Conservation (phyloP, 2,113 vertebrate genomes). For the Tachysurus vachellii region DNA sequence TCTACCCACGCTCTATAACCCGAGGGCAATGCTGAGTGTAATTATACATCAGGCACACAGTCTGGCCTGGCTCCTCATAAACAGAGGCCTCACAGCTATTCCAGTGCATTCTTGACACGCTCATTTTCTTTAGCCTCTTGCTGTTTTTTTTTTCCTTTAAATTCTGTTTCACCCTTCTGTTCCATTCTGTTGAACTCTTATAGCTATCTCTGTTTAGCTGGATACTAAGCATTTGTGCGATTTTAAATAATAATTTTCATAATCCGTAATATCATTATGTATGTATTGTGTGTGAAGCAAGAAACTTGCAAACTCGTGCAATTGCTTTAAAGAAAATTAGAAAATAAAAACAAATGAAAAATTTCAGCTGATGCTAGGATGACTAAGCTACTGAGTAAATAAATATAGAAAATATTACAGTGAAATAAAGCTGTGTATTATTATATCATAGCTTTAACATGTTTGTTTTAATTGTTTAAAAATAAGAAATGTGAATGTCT, state of each 20-base stretch:
- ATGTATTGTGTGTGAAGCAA: neutral
- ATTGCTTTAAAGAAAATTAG: neutral
- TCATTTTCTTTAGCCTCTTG: slow-evolving; percentile 17
- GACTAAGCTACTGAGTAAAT: neutral
- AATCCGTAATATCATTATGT: neutral
- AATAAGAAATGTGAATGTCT: neutral
- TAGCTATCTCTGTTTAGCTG: neutral
- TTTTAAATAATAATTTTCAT: neutral
- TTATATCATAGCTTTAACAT: neutral
- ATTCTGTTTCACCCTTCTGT: neutral
- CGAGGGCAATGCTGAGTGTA: slow-evolving; percentile 40
- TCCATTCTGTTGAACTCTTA: neutral
- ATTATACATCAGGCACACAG: slow-evolving; percentile 49
- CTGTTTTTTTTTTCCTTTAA: neutral
- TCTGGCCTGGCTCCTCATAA: slow-evolving; percentile 21
- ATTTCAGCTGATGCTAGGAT: neutral
- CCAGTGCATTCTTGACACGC: slow-evolving; percentile 19
- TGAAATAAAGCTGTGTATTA: neutral
- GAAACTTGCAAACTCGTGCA: neutral
- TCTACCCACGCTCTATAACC: slow-evolving; percentile 43
- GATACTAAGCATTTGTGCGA: neutral
- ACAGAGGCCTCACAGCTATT: slow-evolving; percentile 35
- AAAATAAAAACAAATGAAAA: neutral
- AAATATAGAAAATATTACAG: neutral
- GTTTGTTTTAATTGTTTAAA: no score